Evolutionary conservation across 2,888 invertebrate genomes (phyloP), one percentile per base, ranked within the genome.

Genomic region (Caprella mutica): DNA sequence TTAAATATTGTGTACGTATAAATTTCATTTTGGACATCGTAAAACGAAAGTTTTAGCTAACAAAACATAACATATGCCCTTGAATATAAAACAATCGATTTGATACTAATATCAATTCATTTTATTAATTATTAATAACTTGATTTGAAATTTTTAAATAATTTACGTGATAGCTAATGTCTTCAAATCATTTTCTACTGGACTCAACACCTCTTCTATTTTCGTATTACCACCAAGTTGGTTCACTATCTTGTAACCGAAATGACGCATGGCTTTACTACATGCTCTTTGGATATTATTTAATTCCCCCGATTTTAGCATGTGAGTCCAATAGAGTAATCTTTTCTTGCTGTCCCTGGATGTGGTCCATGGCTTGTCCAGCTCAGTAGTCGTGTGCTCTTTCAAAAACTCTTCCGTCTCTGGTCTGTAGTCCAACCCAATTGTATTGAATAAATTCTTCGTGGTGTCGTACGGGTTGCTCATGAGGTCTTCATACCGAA

Each of bases 401-500:
- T 24, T 26, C n/a, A 60, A n/a, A 19, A 58, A 60, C 9, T 52
- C 46, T 29, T 58, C 29, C 58, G n/a, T n/a, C 24, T 56, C 27
- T 3, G 30, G 40, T 14, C 51, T 59, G 46, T 43, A 63, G 29
- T 55, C 55, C 2, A 66, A 33, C 14, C 67, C 73, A 69, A 66
- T 40, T 46, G 66, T 65, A n/a, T 60, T 54, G 38, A 68, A 66
- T 5, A 68, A 55, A n/a, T 56, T 57, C 35, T 59, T 56, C n/a
- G 67, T 65, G 35, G 61, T 61, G 33, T 62, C 56, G 23, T 59
- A 58, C 2, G 68, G 67, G 19, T 63, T 53, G 17, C 59, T 56
- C 27, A 67, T 66, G 51, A 69, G 51, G 24, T 67, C 67, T 54
- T 69, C 69, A 55, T 68, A 69, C 19, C 67, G 60, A 17, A 68